A percentile compares a stretch with the other conserved stretches of the same genome.
phyloP scores from a whole-genome alignment of 2,797 vertebrate genomes.

The Coregonus suidteri region DNA sequence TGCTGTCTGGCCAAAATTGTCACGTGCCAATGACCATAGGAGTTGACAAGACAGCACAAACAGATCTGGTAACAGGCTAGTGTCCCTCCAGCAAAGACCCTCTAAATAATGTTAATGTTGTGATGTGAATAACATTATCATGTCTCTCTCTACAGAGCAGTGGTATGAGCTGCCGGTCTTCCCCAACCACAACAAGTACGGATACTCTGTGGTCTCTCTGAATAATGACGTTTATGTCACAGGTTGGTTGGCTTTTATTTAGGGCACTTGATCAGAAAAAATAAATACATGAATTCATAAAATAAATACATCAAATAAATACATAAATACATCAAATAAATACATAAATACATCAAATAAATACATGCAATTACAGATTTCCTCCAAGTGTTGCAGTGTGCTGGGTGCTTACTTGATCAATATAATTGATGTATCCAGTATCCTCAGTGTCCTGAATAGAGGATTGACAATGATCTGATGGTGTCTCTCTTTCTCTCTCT shows the following conservation, averaged over 20 bases:
- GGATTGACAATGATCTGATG: neutral
- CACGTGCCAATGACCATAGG: too few species aligned
- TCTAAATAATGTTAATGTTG: neutral
- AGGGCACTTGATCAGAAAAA: conserved; percentile 14
- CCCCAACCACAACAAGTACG: conserved; percentile 97
- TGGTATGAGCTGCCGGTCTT: conserved; percentile 93
- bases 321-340: neutral
- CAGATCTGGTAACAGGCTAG: neutral
- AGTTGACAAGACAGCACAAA: too few species aligned
- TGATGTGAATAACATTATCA: conserved; percentile 35
- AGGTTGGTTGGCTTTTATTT: conserved; percentile 74
- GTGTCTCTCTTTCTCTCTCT: neutral
- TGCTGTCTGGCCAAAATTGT: too few species aligned
- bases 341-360: neutral
- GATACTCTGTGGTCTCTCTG: conserved; percentile 88
- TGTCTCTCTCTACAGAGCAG: conserved; percentile 68
- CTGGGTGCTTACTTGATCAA: too few species aligned
- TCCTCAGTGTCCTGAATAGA: neutral
- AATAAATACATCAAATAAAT: neutral
- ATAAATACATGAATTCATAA: neutral
- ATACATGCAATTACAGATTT: neutral
- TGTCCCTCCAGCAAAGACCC: neutral
- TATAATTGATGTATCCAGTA: neutral
- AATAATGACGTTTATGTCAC: conserved; percentile 93
- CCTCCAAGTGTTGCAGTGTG: conserved; percentile 2